Percentiles rank a stretch among this genome's conserved stretches.
Evolutionary conservation across 2,888 invertebrate species (phyloP).

Genomic region (Uloborus plumipes): DNA sequence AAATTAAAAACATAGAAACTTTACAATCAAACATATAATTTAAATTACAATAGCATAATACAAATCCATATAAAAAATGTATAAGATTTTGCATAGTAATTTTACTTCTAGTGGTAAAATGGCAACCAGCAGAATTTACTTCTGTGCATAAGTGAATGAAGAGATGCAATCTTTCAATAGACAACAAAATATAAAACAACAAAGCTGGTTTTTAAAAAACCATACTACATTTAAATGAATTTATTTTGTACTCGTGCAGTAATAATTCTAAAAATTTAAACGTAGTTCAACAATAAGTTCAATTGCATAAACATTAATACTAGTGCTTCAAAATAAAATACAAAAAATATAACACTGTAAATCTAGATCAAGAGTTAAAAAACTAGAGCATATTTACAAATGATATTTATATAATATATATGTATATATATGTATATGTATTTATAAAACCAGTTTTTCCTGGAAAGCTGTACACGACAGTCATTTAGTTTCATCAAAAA

Average conservation of each 20-base stretch:
- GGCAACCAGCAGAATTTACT: too few species aligned
- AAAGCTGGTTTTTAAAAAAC: constrained; percentile 3
- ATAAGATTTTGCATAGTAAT: too few species aligned
- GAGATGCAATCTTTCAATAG: neutral
- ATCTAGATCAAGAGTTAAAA: constrained; percentile 62
- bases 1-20: neutral
- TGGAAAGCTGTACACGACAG: constrained; percentile 36
- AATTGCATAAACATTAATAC: constrained; percentile 32
- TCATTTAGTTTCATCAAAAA: too few species aligned
- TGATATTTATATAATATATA: constrained; percentile 54
- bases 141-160: too few species aligned
- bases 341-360: constrained; percentile 63
- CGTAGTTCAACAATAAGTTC: constrained; percentile 21
- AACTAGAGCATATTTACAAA: constrained; percentile 63
- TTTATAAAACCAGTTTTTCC: constrained; percentile 52
- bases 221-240: constrained; percentile 16
- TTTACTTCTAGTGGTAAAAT: too few species aligned
- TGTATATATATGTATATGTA: constrained; percentile 46
- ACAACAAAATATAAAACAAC: constrained; percentile 17
- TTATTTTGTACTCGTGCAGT: constrained; percentile 22
- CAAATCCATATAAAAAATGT: too few species aligned
- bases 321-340: constrained; percentile 63
- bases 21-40: too few species aligned
- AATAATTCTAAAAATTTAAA: constrained; percentile 21
- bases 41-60: too few species aligned